Evolutionary conservation across 2,113 vertebrate genomes (phyloP), one percentile per base, ranked within the genome.

Genomic region (Poeciliopsis turrubarensis): DNA sequence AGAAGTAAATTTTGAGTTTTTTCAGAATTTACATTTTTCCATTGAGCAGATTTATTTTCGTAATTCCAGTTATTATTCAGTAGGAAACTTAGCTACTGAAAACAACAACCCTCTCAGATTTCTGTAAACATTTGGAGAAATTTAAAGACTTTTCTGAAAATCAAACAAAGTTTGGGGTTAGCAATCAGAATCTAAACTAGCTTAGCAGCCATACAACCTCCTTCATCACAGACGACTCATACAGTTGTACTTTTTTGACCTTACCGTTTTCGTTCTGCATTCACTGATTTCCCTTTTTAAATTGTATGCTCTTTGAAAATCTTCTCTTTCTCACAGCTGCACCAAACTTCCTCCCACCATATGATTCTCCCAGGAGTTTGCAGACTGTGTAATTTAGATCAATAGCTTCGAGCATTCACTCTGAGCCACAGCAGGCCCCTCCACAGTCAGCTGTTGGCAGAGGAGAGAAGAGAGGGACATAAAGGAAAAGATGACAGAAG

Each of bases 371-470:
- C 34, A 57, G 77, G 82, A 81, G 64, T 82, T 86, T 84, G 78
- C 68, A 89, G 85, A 89, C 78, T 71, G 80, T 77, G 74, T 88
- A 87, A 87, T 92, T 86, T 86, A 86, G 80, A 89, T 86, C 86
- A 87, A 86, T 88, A 77, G 81, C 72, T 86, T 34, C 25, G 65
- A 80, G 87, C 86, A 79, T 71, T 79, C 74, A 77, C 64, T 65
- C 70, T 60, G 62, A 86, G 78, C 77, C 79, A 51, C 76, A 60
- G 75, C 60, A 19, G 77, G 73, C 77, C 75, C 71, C 77, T 73
- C 65, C 84, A 79, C 76, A 65, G 75, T 85, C 77, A 79, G 75
- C 68, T 76, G 66, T 75, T 60, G 64, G 70, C 63, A 63, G 25
- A 66, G 30, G 34, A 65, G 26, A 39, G 34, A 15, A 44, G 32